Conservation (phyloP, 2,797 vertebrate genomes). For the Astyanax mexicanus region DNA sequence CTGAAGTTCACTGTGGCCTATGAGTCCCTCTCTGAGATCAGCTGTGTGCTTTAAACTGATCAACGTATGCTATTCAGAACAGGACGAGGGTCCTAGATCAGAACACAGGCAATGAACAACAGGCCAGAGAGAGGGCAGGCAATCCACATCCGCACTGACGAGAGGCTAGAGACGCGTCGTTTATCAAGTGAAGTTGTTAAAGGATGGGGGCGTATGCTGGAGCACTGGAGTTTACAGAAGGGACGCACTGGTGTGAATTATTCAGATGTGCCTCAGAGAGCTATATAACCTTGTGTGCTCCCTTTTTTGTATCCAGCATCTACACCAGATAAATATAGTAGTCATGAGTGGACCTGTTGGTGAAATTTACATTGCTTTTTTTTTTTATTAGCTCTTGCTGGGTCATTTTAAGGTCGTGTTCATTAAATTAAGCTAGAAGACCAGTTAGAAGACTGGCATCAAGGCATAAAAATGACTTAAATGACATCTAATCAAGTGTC, state of each 20-base stretch:
- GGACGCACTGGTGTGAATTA: slow-evolving; percentile 47
- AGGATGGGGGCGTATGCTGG: slow-evolving; percentile 17
- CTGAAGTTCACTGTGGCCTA: background rate
- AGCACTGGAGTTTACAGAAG: slow-evolving; percentile 25
- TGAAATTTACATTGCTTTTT: no score
- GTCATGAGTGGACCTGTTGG: no score
- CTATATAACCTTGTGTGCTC: slow-evolving; percentile 21
- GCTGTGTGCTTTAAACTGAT: background rate
- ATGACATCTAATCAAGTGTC: no score
- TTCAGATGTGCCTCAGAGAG: slow-evolving; percentile 38
- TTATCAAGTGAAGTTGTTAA: slow-evolving; percentile 43
- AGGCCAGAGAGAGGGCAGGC: background rate
- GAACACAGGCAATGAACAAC: background rate
- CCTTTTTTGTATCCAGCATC: slow-evolving; percentile 23
- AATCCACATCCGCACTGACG: slow-evolving; percentile 4
- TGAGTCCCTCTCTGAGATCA: slow-evolving; percentile 7
- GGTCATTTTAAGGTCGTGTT: slow-evolving; percentile 19
- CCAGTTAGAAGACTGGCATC: no score
- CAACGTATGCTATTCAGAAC: background rate
- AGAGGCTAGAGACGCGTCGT: slow-evolving; percentile 16
- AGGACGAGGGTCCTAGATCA: background rate
- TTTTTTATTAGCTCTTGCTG: no score
- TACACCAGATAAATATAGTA: background rate
- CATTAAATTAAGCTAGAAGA: background rate
- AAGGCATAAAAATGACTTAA: no score